These are phyloP conservation scores for Alosa alosa DNA, from an alignment of 2,113 vertebrate genomes.

Conservation along the genomic window DNA sequence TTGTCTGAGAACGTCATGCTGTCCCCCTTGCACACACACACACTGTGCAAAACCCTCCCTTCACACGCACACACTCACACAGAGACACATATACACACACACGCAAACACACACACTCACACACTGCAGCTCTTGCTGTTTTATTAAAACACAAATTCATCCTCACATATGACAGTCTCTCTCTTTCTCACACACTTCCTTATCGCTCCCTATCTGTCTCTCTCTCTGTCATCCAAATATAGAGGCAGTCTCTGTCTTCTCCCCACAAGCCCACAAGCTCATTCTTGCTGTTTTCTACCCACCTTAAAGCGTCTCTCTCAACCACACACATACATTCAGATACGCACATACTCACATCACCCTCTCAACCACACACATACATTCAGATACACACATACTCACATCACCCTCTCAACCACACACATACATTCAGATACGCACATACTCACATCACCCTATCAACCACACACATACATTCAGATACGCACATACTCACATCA, in stretches of 20 bases:
- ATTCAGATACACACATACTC: not conserved
- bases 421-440: too few relatives aligned
- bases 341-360: not conserved
- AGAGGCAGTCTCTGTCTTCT: not conserved
- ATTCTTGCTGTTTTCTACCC: not conserved
- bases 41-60: too few relatives aligned
- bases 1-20: not conserved
- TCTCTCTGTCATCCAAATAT: not conserved
- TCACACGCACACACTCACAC: too few relatives aligned
- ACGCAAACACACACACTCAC: too few relatives aligned
- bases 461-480: not conserved
- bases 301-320: not conserved
- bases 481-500: not conserved
- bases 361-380: not conserved
- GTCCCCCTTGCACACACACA: not conserved
- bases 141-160: too few relatives aligned
- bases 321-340: not conserved
- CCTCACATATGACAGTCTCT: not conserved
- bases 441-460: not conserved
- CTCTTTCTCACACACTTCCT: not conserved
- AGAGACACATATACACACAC: not conserved
- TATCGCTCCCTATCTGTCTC: not conserved
- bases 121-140: too few relatives aligned
- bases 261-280: not conserved
- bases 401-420: not conserved